Evolutionary conservation across 2,888 invertebrate genomes (phyloP), one percentile per base, ranked within the genome.

Genomic region (Craniophora ligustri): DNA sequence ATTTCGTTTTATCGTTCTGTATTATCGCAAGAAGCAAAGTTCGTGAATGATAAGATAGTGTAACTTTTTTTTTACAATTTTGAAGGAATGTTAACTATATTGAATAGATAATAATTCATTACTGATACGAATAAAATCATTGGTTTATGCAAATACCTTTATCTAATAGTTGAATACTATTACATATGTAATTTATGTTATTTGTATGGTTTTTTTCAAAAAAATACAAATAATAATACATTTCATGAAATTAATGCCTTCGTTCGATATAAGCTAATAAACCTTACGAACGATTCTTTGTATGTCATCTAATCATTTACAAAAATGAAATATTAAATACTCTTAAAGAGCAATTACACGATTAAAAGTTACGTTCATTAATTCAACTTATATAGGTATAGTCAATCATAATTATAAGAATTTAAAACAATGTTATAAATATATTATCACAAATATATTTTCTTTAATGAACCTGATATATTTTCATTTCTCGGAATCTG

Each of bases 21-120:
- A 42, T 57, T 75, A 73, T 75, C 73, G 26, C 35, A 26, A 45
- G 50, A 63, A 72, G 63, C 72, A 73, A 73, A 73, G 73, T 68
- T 75, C 73, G 53, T 13, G 1, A 3, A 11, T n/a, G 73, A 75
- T 72, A 44, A 73, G 75, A 73, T 73, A 72, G 10, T 15, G 10
- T 10, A 39, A 51, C n/a, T 40, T 40, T 56, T 40, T 40, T 56
- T 71, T 67, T 31, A 48, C 14, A 35, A 26, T 48, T 34, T 47
- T 39, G 18, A 32, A 55, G 55, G 58, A 63, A 45, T 44, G 21
- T 40, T 5, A 40, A 0, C 26, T 30, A 23, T 30, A 23, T 30
- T 45, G 18, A 38, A 28, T 39, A 19, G 21, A 30, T 32, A 34
- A n/a, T 26, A 5, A 8, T 1, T 13, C 8, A 21, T 8, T 14